Percentiles rank a stretch among this genome's conserved stretches.
These are phyloP conservation scores for Oreonectes daqikongensis DNA, from an alignment of 2,797 vertebrate species.

Conservation along the genomic window DNA sequence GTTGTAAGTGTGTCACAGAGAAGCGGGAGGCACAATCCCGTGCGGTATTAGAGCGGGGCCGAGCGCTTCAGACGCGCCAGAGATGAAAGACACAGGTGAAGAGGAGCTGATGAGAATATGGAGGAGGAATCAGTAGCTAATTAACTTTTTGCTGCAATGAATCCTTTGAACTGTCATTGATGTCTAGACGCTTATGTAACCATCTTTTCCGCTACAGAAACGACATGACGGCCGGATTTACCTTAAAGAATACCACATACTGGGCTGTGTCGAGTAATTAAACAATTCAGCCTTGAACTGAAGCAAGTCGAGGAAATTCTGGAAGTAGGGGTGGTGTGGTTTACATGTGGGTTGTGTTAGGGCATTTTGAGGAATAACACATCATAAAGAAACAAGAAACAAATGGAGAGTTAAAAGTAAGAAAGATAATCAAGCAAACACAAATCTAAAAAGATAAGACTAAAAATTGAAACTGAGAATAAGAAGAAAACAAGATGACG, in stretches of 20 bases:
- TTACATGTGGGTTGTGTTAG: background rate
- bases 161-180: constrained; percentile 62
- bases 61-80: constrained; percentile 24
- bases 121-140: constrained; percentile 51
- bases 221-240: background rate
- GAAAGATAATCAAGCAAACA: background rate
- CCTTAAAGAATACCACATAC: constrained; percentile 27
- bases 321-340: background rate
- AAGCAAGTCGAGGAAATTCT: constrained; percentile 34
- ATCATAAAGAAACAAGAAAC: background rate
- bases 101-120: constrained; percentile 43
- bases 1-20: constrained; percentile 42
- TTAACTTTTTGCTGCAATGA: constrained; percentile 57
- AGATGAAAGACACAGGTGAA: constrained; percentile 41
- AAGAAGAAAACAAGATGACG: background rate
- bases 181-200: constrained; percentile 65
- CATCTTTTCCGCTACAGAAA: constrained; percentile 21
- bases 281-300: constrained; percentile 44
- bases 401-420: background rate
- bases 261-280: constrained; percentile 40
- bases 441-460: background rate
- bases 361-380: background rate
- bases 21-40: constrained; percentile 31
- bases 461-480: background rate
- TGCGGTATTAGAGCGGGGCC: constrained; percentile 3